A percentile compares a stretch with the other conserved stretches of the same genome.
Conservation (phyloP, 2,888 invertebrate species). For the Elegia similella region DNA sequence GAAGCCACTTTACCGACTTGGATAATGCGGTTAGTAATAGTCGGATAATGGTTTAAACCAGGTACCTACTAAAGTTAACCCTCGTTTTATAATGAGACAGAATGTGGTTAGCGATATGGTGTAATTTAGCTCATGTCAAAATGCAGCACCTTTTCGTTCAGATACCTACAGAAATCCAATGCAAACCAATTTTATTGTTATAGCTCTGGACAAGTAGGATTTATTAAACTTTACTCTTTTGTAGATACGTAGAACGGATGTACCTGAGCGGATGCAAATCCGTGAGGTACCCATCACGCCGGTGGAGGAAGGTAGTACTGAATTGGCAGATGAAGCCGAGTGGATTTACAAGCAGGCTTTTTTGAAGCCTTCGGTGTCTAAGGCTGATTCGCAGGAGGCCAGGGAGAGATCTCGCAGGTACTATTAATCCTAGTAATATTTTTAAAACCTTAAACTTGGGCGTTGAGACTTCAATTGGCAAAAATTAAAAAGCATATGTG, state of each 20-base stretch:
- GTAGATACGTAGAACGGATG: conserved; percentile 91
- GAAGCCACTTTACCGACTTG: conserved; percentile 96
- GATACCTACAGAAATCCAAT: too few relatives aligned
- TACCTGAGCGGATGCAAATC: conserved; percentile 96
- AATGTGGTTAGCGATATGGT: too few relatives aligned
- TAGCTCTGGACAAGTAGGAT: too few relatives aligned
- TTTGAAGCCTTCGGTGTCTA: conserved; percentile 90
- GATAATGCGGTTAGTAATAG: conserved; percentile 87
- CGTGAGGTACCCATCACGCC: conserved; percentile 92
- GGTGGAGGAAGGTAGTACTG: conserved; percentile 91
- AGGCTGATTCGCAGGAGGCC: conserved; percentile 84
- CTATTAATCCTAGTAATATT: too few relatives aligned
- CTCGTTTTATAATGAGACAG: not conserved
- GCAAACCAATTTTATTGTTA: too few relatives aligned
- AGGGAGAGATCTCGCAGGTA: conserved; percentile 64
- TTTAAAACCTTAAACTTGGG: too few relatives aligned
- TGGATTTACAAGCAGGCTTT: conserved; percentile 99
- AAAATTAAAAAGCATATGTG: too few relatives aligned
- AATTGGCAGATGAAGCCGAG: conserved; percentile 96
- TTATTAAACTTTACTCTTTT: conserved; percentile 1
- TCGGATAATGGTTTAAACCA: too few relatives aligned
- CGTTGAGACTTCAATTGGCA: too few relatives aligned
- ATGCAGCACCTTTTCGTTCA: too few relatives aligned
- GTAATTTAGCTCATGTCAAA: too few relatives aligned
- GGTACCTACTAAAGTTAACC: too few relatives aligned